Percentiles rank a stretch among this genome's conserved stretches.
Conservation (phyloP, 2,888 invertebrate genomes). For the Drosophila paranaensis region DNA sequence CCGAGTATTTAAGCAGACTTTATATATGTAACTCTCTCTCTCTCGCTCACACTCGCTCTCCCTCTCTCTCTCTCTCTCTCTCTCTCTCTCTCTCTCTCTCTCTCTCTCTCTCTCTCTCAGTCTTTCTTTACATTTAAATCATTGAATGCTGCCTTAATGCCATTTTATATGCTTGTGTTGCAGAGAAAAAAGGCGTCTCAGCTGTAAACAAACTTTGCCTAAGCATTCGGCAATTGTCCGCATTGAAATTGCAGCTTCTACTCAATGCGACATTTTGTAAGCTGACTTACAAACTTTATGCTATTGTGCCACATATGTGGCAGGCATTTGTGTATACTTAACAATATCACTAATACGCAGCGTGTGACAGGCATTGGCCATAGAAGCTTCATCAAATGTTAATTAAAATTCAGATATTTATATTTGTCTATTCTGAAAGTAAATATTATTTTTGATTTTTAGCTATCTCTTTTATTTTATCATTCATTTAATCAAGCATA, state of each 20-base stretch:
- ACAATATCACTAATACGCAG: background rate
- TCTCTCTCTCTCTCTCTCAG: background rate
- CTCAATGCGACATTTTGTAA: conserved; percentile 32
- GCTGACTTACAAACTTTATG: conserved; percentile 20
- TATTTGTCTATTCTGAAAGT: background rate
- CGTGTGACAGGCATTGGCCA: background rate
- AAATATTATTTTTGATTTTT: too few relatives aligned
- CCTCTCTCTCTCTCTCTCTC: too few relatives aligned
- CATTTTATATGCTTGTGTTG: conserved; percentile 33
- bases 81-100: background rate
- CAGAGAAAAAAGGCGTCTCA: conserved; percentile 26
- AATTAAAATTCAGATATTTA: background rate
- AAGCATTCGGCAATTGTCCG: conserved; percentile 27
- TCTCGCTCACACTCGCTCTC: too few relatives aligned
- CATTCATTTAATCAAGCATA: too few relatives aligned
- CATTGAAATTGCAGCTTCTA: conserved; percentile 33
- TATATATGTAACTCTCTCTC: background rate
- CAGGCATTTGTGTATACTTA: background rate
- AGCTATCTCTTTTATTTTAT: too few relatives aligned
- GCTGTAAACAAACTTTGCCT: conserved; percentile 36
- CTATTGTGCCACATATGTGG: background rate
- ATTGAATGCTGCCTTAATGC: conserved; percentile 53
- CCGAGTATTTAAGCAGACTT: conserved; percentile 53
- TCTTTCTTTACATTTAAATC: conserved; percentile 42
- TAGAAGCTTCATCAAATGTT: too few relatives aligned